These are phyloP conservation scores for Vireo altiloquus DNA, from an alignment of 2,113 vertebrate species.

Conservation along the genomic window DNA sequence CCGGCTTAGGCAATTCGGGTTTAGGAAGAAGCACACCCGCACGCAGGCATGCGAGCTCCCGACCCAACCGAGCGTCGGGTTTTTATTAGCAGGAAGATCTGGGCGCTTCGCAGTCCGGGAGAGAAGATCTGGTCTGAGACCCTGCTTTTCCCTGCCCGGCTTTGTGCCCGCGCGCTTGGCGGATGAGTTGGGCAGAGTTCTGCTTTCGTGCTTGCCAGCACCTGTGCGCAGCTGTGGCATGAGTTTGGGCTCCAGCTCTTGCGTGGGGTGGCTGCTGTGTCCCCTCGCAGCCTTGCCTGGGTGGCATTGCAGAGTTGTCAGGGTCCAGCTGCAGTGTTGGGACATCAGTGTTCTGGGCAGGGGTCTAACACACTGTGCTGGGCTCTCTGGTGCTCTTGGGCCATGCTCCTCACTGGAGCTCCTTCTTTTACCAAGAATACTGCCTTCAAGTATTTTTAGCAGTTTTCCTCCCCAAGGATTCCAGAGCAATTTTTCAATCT, in stretches of 20 bases:
- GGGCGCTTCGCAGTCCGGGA: neutral
- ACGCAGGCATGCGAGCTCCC: neutral
- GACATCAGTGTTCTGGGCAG: neutral
- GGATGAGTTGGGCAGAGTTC: neutral
- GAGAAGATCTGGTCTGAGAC: neutral
- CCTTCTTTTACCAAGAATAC: neutral
- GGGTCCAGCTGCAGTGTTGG: neutral
- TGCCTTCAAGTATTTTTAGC: conserved; percentile 46
- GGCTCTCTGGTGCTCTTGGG: neutral
- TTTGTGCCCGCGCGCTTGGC: rapidly evolving
- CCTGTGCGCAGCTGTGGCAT: neutral
- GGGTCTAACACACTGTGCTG: neutral
- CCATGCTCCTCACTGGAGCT: neutral
- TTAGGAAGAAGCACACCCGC: neutral
- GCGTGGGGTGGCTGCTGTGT: rapidly evolving
- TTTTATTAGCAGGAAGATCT: neutral
- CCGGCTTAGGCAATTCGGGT: neutral
- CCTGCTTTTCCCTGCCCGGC: neutral
- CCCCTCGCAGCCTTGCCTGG: neutral
- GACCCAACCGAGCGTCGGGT: neutral
- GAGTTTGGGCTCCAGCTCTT: neutral
- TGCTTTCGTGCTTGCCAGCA: neutral
- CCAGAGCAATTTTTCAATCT: conserved; percentile 37
- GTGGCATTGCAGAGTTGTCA: neutral
- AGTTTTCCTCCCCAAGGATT: conserved; percentile 39